Evolutionary conservation across 2,113 vertebrate genomes (phyloP), one percentile per base, ranked within the genome.

Genomic region (Strigops habroptila): DNA sequence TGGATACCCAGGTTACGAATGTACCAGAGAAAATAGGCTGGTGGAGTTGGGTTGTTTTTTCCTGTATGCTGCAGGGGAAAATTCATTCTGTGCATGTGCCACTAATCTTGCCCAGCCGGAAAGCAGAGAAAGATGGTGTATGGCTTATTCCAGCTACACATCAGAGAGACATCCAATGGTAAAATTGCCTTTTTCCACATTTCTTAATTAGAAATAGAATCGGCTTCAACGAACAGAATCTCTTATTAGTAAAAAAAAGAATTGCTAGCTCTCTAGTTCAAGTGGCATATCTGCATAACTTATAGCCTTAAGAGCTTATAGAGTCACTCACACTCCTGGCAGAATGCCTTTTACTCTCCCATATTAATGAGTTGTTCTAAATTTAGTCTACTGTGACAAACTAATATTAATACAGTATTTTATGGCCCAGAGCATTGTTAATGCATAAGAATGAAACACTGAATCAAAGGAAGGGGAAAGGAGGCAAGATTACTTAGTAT

Each of bases 401-500:
- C 98, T 98, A 98, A 98, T 98, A 98, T 98, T 98, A 98, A 98
- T 98, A 98, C 97, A 98, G 97, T 98, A 98, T 98, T 98, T 98
- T 98, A 98, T 98, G 97, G 97, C 98, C 97, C 96, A 97, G 95
- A 97, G 98, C 97, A 98, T 98, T 98, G 97, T 97, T 98, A 98
- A 98, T 98, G 98, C 98, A 98, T 97, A 97, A 96, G 97, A 98
- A 98, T 97, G 98, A 97, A 98, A 98, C 95, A 96, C 96, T 97
- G 97, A 98, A 98, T 98, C 97, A 96, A 95, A 97, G 91, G 87
- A 95, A 96, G 85, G 85, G 94, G 95, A 53, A 88, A 93, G 93
- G 96, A 96, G 94, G 96, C 55, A 85, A 97, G 98, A 98, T 98
- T 98, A 98, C 97, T 98, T 98, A 97, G 97, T 98, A 93, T 98